Percentiles rank a stretch among this genome's conserved stretches.
Conservation (phyloP, 2,113 vertebrate genomes). For the Embiotoca jacksoni region DNA sequence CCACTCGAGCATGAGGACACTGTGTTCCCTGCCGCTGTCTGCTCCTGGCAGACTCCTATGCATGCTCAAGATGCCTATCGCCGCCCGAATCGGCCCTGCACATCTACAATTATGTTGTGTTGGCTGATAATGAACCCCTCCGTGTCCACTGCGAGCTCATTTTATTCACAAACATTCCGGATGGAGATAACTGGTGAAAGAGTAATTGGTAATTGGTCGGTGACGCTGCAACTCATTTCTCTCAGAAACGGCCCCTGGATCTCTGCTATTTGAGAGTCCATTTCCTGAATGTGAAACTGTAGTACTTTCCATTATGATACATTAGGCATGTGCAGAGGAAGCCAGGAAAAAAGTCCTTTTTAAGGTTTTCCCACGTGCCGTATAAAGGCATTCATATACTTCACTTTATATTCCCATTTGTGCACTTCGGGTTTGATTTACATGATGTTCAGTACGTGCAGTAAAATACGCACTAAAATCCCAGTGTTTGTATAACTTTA, state of each 20-base stretch:
- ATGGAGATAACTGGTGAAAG: constrained; percentile 57
- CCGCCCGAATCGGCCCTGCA: constrained; percentile 28
- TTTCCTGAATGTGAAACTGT: constrained; percentile 61
- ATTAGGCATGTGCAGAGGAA: constrained; percentile 37
- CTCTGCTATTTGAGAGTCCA: constrained; percentile 40
- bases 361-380: constrained; percentile 18
- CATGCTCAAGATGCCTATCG: constrained; percentile 69
- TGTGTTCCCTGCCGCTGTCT: constrained; percentile 45
- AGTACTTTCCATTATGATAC: constrained; percentile 41
- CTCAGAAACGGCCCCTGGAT: constrained; percentile 37
- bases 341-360: constrained; percentile 35
- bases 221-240: constrained; percentile 56
- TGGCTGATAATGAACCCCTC: constrained; percentile 58
- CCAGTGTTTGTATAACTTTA: not conserved
- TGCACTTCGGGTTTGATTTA: constrained; percentile 47
- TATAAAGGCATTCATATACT: constrained; percentile 25
- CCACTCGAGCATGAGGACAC: constrained; percentile 39
- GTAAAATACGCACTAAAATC: not conserved
- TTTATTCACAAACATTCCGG: constrained; percentile 59
- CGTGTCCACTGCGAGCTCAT: constrained; percentile 46
- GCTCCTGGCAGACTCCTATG: not conserved
- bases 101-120: constrained; percentile 51
- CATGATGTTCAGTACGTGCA: constrained; percentile 4
- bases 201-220: constrained; percentile 44
- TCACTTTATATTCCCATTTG: constrained; percentile 32